Conservation (phyloP, 2,888 invertebrate genomes). For the Melanophora roralis region DNA sequence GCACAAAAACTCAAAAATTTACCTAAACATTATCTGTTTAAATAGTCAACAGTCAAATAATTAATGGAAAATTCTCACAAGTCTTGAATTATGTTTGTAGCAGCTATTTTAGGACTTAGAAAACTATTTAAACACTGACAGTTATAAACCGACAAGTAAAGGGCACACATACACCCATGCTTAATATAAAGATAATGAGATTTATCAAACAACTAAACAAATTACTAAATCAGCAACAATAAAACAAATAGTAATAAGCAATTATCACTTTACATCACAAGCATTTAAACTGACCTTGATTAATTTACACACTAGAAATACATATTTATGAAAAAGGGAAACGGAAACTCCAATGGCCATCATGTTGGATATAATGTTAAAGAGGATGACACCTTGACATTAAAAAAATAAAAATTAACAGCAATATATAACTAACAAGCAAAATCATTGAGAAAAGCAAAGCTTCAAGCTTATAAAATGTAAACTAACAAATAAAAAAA, state of each 20-base stretch:
- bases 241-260: constrained; percentile 11
- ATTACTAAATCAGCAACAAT: constrained; percentile 8
- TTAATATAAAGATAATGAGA: constrained; percentile 10
- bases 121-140: constrained; percentile 39
- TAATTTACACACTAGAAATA: neutral
- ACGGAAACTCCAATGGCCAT: neutral
- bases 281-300: neutral
- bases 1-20: constrained; percentile 1
- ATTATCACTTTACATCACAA: constrained; percentile 44
- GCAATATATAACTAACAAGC: neutral
- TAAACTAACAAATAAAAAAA: constrained; percentile 16
- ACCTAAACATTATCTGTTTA: neutral
- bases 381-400: constrained; percentile 34
- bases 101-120: constrained; percentile 5
- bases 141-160: constrained; percentile 33
- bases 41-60: neutral
- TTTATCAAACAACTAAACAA: constrained; percentile 13
- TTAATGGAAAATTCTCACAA: constrained; percentile 19
- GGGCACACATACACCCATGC: neutral
- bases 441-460: neutral
- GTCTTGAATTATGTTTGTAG: neutral
- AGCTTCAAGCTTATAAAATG: constrained; percentile 5
- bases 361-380: constrained; percentile 32
- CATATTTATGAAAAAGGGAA: neutral
- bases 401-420: neutral